Percentiles rank a stretch among this genome's conserved stretches.
These are phyloP conservation scores for Platysternon megacephalum DNA, from an alignment of 2,113 vertebrate species.

Conservation along the genomic window DNA sequence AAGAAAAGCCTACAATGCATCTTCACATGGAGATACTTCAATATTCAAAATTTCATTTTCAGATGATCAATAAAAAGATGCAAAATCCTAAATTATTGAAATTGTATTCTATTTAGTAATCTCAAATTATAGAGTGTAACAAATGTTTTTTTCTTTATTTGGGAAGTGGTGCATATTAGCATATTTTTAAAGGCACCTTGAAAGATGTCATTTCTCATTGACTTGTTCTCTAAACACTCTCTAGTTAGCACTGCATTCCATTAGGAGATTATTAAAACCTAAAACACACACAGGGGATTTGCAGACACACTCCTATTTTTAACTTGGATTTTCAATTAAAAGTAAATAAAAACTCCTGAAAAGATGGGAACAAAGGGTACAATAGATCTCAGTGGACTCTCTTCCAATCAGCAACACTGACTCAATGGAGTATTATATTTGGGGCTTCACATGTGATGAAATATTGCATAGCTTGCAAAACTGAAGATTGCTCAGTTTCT, in stretches of 20 bases:
- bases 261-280: not conserved
- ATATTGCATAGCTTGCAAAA: not conserved
- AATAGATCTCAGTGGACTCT: not conserved
- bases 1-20: not conserved
- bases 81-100: not conserved
- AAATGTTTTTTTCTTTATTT: not conserved
- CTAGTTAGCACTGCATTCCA: not conserved
- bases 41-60: not conserved
- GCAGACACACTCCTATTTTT: not conserved
- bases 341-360: not conserved
- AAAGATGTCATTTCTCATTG: not conserved
- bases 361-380: not conserved
- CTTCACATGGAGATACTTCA: not conserved
- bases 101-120: not conserved
- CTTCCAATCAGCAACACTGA: not conserved
- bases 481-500: not conserved
- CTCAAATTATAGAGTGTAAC: not conserved
- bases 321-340: not conserved
- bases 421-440: not conserved
- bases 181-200: not conserved
- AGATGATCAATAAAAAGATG: not conserved
- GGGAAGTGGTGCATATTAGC: not conserved
- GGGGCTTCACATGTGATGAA: not conserved
- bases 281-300: not conserved
- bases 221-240: not conserved